Base-by-base conservation (phyloP, 2,113 vertebrate species). In the Alectura lathami region DNA sequence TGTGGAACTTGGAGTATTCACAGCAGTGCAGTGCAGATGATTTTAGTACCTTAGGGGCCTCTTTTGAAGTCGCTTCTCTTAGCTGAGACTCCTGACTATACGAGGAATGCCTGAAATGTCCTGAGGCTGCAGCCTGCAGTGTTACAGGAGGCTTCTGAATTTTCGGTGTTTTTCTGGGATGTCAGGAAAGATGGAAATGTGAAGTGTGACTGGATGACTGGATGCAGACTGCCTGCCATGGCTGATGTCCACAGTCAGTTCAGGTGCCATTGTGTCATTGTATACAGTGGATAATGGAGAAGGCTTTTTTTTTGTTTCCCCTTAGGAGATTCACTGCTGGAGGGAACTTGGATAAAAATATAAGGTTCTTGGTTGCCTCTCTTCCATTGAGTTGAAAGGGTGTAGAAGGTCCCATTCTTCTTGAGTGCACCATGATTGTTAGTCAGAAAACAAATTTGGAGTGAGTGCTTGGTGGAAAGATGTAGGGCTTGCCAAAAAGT, bases 71-170 rank as follows among this genome's bases (percentile, higher is more conserved):
- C 34, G 27, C 36, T 66, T 85, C 32, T 74, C 38, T 83, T 83
- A 83, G 77, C 53, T 57, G 63, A 68, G 82, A 17, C 70, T 92
- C 16, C 8, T 76, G 17, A 59, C 57, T 83, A 50, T 29, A 63
- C 32, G n/a, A 30, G 26, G 62, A 43, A 38, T 78, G 17, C 8
- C 45, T 81, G 47, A 81, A 81, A 75, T 64, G 48, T 87, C 79
- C 89, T 66, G 82, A 79, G 93, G 85, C 70, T 89, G 59, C 43
- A 66, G 34, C 48, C 62, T 73, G 24, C 40, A 16, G 57, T 76
- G 43, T 94, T 95, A 77, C 40, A 66, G 73, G 88, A 47, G 79
- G 29, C 48, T 92, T 92, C 90, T 69, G 84, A 89, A 93, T 45
- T 56, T 53, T 67, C 17, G 57, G 3, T 85, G 26, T 64, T 85